Percentiles rank a stretch among this genome's conserved stretches.
phyloP scores from a whole-genome alignment of 2,888 invertebrate species.

The Eulithis prunata region DNA sequence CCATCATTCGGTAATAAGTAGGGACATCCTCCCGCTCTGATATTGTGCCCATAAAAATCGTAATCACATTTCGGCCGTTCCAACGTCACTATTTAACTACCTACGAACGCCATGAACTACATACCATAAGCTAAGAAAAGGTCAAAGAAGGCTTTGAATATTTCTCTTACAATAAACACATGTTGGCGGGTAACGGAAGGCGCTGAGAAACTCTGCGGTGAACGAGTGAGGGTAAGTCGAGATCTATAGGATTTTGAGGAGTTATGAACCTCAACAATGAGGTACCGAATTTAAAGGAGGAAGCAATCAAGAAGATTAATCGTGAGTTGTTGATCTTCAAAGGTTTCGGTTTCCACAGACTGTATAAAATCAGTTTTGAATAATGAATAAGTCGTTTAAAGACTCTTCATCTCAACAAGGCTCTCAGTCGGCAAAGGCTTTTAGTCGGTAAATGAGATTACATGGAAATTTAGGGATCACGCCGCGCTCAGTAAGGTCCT shows the following conservation, averaged over 20 bases:
- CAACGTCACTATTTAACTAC: constrained; percentile 7
- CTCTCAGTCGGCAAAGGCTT: constrained; percentile 21
- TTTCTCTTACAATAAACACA: not conserved
- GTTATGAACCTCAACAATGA: too few relatives aligned
- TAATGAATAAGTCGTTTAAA: not conserved
- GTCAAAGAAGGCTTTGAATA: not conserved
- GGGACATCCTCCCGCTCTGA: constrained; percentile 51
- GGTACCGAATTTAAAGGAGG: too few relatives aligned
- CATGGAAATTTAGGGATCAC: constrained; percentile 20
- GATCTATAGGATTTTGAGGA: too few relatives aligned
- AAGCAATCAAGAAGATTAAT: too few relatives aligned
- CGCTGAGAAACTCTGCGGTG: not conserved
- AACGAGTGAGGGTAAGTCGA: too few relatives aligned
- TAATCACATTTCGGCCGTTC: constrained; percentile 40
- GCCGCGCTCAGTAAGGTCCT: constrained; percentile 6
- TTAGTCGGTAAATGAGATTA: constrained; percentile 28
- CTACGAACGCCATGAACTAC: constrained; percentile 2
- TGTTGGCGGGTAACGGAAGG: not conserved
- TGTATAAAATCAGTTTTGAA: too few relatives aligned
- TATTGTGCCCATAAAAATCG: constrained; percentile 43
- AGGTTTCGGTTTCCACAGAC: too few relatives aligned
- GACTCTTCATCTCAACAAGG: constrained; percentile 6
- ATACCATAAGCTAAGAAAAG: not conserved
- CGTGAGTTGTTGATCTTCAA: too few relatives aligned
- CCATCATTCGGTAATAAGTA: constrained; percentile 51